Base-by-base conservation (phyloP, 2,797 vertebrate species). In the Pipistrellus pygmaeus region DNA sequence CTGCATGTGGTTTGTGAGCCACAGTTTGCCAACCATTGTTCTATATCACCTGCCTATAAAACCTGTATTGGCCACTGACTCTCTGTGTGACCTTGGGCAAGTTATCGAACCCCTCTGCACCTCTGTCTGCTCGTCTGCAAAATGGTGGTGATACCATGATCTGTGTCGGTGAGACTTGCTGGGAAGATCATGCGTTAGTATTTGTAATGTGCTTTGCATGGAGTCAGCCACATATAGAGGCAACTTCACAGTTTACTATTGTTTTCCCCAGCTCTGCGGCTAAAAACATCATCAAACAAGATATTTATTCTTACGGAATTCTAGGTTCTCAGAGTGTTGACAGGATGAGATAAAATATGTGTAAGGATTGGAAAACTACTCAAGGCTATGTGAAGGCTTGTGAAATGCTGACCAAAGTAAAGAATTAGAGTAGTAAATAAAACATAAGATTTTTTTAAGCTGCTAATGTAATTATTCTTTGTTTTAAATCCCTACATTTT, bases 401-500 rank as follows among this genome's bases (percentile, higher is more conserved):
- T 35, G 88, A 95, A 83, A 90, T 68, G 64, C 38, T 68, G 94
- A 69, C n/a, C 14, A 68, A 76, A 51, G 15, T 72, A 23, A 90
- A 93, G 32, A 92, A 15, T 82, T 68, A 80, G 25, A 76, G 35
- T 69, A 84, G 18, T 55, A 91, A 94, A 90, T 69, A 80, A 80
- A 89, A 90, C 8, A 73, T 32, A 89, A 87, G n/a, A 69, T 2
- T 38, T 88, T 57, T 87, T 90, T 46, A 93, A 93, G 46, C 55
- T 66, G 20, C 64, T 68, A 51, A 80, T 73, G 14, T 91, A 93
- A 78, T 81, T 84, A 85, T 88, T 90, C 30, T 85, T 94, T 92
- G 38, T 80, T 93, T 90, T 83, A 93, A 95, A 85, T 48, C 25
- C 12, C 38, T 88, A 62, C 10, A 30, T 69, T 93, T 85, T 94